Percentiles rank a stretch among this genome's conserved stretches.
Conservation (phyloP, 1,140 invertebrate genomes). For the Metaphire vulgaris region DNA sequence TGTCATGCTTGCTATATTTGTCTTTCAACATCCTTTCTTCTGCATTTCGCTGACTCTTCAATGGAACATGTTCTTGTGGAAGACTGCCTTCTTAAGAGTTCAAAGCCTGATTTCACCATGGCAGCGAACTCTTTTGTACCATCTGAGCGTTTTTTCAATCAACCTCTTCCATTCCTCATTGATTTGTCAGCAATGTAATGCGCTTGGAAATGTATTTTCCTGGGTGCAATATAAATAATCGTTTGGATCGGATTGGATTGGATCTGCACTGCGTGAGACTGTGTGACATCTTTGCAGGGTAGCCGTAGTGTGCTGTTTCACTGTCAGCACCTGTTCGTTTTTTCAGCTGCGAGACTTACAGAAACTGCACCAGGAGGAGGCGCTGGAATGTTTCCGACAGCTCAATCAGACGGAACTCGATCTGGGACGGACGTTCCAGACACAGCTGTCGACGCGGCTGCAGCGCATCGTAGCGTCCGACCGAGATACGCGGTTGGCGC, state of each 20-base stretch:
- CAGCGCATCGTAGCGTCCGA: slow-evolving; percentile 72
- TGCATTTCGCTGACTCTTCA: too few species aligned
- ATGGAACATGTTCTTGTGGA: too few species aligned
- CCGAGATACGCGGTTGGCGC: slow-evolving; percentile 71
- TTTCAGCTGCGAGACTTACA: slow-evolving; percentile 28
- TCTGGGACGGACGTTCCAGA: slow-evolving; percentile 74
- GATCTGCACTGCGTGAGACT: neutral
- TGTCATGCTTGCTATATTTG: too few species aligned
- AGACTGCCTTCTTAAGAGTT: too few species aligned
- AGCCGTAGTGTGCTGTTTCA: neutral
- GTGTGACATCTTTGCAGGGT: neutral
- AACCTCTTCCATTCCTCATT: neutral
- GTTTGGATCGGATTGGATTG: neutral
- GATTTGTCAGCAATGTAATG: neutral
- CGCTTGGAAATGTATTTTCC: neutral
- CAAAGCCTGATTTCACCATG: too few species aligned
- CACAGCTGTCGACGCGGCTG: slow-evolving; percentile 60
- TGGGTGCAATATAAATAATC: too few species aligned
- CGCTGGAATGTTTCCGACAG: slow-evolving; percentile 62
- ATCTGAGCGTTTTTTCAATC: neutral
- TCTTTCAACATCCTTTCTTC: too few species aligned
- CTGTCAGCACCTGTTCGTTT: neutral
- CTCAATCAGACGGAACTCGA: slow-evolving; percentile 70
- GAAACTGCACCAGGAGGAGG: slow-evolving; percentile 62
- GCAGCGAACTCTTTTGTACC: too few species aligned